phyloP scores from a whole-genome alignment of 1,140 invertebrate genomes.

The Palaemon carinicauda region DNA sequence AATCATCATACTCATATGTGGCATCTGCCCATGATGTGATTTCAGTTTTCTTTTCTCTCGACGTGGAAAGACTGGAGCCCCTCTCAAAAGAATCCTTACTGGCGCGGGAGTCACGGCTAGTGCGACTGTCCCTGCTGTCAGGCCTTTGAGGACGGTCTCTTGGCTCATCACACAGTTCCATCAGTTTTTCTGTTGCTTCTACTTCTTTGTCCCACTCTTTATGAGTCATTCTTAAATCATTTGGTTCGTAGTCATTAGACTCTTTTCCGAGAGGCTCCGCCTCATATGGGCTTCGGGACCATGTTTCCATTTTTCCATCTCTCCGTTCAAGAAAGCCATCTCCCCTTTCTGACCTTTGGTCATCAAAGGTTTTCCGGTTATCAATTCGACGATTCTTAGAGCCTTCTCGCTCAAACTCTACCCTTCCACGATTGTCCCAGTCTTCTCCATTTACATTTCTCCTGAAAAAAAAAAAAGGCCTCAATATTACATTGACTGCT shows the following conservation, averaged over 20 bases:
- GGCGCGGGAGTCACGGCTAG: conserved; percentile 54
- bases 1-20: conserved; percentile 55
- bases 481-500: too few species aligned
- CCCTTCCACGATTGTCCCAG: conserved; percentile 21
- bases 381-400: conserved; percentile 25
- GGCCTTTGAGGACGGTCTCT: conserved; percentile 60
- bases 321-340: conserved; percentile 12
- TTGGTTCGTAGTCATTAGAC: neutral
- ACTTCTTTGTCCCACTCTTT: conserved; percentile 57
- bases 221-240: conserved; percentile 38
- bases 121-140: conserved; percentile 61
- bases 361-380: conserved; percentile 26
- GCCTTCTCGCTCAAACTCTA: conserved; percentile 37
- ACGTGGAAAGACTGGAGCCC: neutral
- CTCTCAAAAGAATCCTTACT: conserved; percentile 50
- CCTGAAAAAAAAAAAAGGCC: conserved; percentile 7
- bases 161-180: conserved; percentile 28
- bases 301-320: conserved; percentile 32
- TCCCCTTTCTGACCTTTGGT: conserved; percentile 7
- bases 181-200: conserved; percentile 42
- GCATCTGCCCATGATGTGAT: conserved; percentile 57
- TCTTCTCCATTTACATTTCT: conserved; percentile 50
- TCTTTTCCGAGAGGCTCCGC: neutral
- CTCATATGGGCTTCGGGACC: conserved; percentile 14
- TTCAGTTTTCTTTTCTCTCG: conserved; percentile 54